A percentile compares a stretch with the other conserved stretches of the same genome.
These are phyloP conservation scores for Lycocorax pyrrhopterus DNA, from an alignment of 2,113 vertebrate genomes.

Conservation along the genomic window DNA sequence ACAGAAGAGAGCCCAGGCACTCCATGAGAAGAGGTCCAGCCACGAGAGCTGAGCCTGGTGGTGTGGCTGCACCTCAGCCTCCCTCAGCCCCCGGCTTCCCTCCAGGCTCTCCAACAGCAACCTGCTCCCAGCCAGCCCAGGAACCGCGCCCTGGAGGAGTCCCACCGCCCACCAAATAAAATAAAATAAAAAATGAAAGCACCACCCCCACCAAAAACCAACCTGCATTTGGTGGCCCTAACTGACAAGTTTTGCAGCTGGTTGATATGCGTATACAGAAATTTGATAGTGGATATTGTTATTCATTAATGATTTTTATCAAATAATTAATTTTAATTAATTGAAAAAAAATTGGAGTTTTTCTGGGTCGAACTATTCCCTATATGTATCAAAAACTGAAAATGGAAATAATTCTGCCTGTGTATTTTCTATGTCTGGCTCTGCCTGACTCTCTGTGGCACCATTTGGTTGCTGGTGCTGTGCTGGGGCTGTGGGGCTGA, in stretches of 20 bases:
- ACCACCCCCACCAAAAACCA: accelerated
- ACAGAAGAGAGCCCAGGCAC: accelerated
- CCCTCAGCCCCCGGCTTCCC: accelerated
- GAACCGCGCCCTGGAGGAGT: accelerated
- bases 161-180: neutral
- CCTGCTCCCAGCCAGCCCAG: neutral
- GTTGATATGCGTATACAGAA: neutral
- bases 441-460: neutral
- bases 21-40: neutral
- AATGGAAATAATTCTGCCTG: accelerated
- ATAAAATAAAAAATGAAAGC: neutral
- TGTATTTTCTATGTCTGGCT: neutral
- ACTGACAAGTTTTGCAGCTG: neutral
- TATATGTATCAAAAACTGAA: neutral
- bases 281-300: neutral
- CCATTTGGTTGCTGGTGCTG: neutral
- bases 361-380: neutral
- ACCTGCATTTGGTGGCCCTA: neutral
- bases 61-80: neutral
- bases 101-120: accelerated
- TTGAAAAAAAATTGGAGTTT: accelerated
- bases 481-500: neutral
- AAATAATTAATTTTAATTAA: neutral
- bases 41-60: accelerated
- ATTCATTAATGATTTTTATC: neutral